These are phyloP conservation scores for Acanthosepion esculentum DNA, from an alignment of 2,888 invertebrate genomes.

Conservation along the genomic window DNA sequence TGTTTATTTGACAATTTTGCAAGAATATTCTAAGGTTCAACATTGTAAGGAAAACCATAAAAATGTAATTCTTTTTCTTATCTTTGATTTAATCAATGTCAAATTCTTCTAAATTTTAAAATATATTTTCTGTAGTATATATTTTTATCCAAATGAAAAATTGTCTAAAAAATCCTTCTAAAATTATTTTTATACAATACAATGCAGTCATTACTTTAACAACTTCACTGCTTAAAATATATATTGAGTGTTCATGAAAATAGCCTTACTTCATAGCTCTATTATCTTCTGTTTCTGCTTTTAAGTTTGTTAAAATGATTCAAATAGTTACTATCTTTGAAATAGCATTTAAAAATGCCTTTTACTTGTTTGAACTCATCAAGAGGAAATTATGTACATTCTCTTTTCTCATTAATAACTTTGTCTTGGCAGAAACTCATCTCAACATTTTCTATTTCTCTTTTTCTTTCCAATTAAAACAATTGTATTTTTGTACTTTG, in stretches of 20 bases:
- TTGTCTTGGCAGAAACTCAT: conserved; percentile 7
- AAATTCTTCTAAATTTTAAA: too few relatives aligned
- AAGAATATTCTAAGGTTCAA: too few relatives aligned
- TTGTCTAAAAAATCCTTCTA: too few relatives aligned
- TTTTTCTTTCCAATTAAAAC: neutral
- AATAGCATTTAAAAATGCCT: neutral
- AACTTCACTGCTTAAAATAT: neutral
- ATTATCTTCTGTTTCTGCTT: neutral
- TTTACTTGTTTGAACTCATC: conserved; percentile 3
- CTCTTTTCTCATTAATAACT: neutral
- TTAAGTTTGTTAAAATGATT: neutral
- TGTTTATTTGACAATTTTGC: too few relatives aligned
- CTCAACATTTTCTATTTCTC: neutral
- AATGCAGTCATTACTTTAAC: neutral
- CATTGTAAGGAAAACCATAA: too few relatives aligned
- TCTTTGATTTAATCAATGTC: too few relatives aligned
- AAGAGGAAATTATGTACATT: conserved; percentile 23
- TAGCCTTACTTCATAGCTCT: neutral
- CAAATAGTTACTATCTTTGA: neutral
- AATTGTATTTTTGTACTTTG: neutral
- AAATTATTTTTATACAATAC: too few relatives aligned
- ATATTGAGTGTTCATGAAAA: too few relatives aligned
- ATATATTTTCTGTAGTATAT: too few relatives aligned
- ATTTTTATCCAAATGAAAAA: too few relatives aligned
- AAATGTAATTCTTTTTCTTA: too few relatives aligned